Evolutionary conservation across 1,140 invertebrate species (phyloP).

Genomic region (Dendrolimus kikuchii): DNA sequence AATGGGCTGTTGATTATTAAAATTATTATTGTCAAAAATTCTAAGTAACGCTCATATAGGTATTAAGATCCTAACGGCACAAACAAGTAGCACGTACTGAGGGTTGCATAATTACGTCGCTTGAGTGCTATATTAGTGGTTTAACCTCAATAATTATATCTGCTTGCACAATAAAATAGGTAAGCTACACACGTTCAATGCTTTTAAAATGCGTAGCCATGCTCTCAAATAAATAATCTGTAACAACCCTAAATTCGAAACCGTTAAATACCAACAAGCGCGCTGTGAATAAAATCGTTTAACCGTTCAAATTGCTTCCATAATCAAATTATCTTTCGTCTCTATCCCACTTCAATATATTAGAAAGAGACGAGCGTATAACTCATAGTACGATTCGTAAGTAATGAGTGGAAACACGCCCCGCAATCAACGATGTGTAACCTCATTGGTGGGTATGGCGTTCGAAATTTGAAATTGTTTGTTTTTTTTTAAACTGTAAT

Average conservation of each 20-base stretch:
- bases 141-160: too few relatives aligned
- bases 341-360: conserved; percentile 17
- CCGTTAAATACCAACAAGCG: conserved; percentile 58
- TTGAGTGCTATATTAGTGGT: too few relatives aligned
- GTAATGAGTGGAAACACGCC: conserved; percentile 57
- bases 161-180: too few relatives aligned
- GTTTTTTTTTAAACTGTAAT: conserved; percentile 42
- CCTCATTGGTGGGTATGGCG: conserved; percentile 48
- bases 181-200: too few relatives aligned
- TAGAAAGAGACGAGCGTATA: conserved; percentile 30
- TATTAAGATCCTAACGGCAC: too few relatives aligned
- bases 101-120: too few relatives aligned
- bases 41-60: too few relatives aligned
- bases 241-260: too few relatives aligned
- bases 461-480: conserved; percentile 33
- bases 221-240: too few relatives aligned
- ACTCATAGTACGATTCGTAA: conserved; percentile 25
- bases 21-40: too few relatives aligned
- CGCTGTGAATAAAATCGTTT: conserved; percentile 38
- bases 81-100: too few relatives aligned
- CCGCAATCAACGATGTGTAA: conserved; percentile 41
- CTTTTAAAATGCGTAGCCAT: not conserved
- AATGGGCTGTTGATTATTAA: too few relatives aligned
- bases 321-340: conserved; percentile 25
- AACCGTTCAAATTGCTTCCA: conserved; percentile 28